Evolutionary conservation across 2,797 vertebrate genomes (phyloP), one percentile per base, ranked within the genome.

Genomic region (Potorous gilbertii): DNA sequence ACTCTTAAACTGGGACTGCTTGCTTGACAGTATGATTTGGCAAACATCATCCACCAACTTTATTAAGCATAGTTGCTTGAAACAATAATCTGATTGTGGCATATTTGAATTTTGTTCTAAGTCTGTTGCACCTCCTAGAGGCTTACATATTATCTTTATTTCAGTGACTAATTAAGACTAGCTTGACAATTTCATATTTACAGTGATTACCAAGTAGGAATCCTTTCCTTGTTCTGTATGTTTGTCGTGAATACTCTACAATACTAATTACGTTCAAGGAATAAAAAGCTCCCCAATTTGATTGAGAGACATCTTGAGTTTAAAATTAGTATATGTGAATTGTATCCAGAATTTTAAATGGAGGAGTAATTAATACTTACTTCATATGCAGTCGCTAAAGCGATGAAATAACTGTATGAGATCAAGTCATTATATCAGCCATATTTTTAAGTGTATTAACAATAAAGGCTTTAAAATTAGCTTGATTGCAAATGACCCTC

Each of bases 221-320:
- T 96, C 11, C 93, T 97, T 97, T 27, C 57, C 96, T 90, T 95
- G 34, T 92, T 96, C 34, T 55, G 94, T 40, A 3, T 95, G 90
- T 97, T 97, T 97, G 91, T 92, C 95, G 93, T 92, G 89, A 59
- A 93, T 94, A 91, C 31, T 81, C 81, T 92, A 94, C n/a, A 93
- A 52, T 92, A 46, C 55, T 97, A 96, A 92, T 96, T 97, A 93
- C 94, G 87, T 0, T 97, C 46, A 97, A 95, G 95, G 92, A 46
- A 97, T 93, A 96, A 95, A 94, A 95, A 96, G 94, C 28, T 81
- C 93, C 93, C 96, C 94, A 94, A 92, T 95, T 96, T 97, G 96
- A 97, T 94, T 94, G 96, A 97, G 96, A 97, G 95, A 95, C 92
- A 97, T 96, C 96, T 94, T 93, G 46, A 90, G 94, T 98, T 96